Conservation (phyloP, 2,888 invertebrate genomes). For the Aelia acuminata region DNA sequence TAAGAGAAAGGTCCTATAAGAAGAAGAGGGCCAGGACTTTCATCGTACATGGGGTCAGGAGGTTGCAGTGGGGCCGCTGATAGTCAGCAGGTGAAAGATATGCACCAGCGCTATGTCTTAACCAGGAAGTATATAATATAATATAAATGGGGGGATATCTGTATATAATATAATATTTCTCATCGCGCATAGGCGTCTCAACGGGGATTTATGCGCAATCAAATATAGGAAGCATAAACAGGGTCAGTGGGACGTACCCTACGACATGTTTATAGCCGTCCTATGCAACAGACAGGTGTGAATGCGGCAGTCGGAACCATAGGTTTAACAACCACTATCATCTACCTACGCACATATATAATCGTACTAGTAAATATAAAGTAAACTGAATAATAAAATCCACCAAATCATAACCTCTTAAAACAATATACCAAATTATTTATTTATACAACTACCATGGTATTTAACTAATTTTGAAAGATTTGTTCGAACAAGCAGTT, state of each 20-base stretch:
- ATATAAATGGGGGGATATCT: background rate
- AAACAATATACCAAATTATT: no score
- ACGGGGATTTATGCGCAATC: background rate
- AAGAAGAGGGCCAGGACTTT: constrained; percentile 4
- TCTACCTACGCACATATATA: constrained; percentile 6
- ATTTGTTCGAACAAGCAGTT: no score
- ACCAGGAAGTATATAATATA: background rate
- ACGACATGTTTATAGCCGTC: background rate
- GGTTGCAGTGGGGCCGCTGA: background rate
- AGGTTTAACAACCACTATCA: background rate
- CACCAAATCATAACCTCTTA: background rate
- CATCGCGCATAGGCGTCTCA: background rate
- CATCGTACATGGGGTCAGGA: constrained; percentile 2
- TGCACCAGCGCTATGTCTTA: background rate
- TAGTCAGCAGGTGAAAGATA: background rate
- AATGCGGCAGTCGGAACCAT: background rate
- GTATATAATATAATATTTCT: background rate
- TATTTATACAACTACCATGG: no score
- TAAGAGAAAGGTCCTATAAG: constrained; percentile 4
- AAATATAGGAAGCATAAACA: background rate
- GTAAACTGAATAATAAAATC: background rate
- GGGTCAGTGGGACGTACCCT: constrained; percentile 28
- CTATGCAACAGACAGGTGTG: background rate
- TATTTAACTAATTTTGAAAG: no score
- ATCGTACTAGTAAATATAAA: background rate